Base-by-base conservation (phyloP, 2,113 vertebrate species). In the Propithecus coquereli region DNA sequence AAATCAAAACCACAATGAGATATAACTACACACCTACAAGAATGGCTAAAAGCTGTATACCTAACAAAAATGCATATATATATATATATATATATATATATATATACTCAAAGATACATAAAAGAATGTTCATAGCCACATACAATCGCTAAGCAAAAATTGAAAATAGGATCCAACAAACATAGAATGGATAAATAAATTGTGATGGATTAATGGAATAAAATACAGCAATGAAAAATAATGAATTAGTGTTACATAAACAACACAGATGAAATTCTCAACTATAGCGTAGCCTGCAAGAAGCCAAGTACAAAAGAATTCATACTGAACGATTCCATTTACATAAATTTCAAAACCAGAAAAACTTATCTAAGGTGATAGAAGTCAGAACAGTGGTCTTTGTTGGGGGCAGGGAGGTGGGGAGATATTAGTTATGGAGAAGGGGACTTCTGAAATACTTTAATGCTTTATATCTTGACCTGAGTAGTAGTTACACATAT, bases 1-100 rank as follows among this genome's bases (percentile, higher is more conserved):
- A 80, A 93, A 79, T 66, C 61, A 30, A 86, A 87, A 80, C 40
- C 52, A 83, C 61, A 74, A 57, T 37, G 6, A 77, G 27, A 45
- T 83, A 16, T 40, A 90, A 50, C 37, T 18, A 50, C 30, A 50
- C 11, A 16, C 23, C 8, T 73, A 63, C 7, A 80, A 95, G 37
- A 81, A 84, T 23, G 45, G 30, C 43, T 95, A 30, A 90, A 50
- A 71, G 34, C 61, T 63, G 13, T 17, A 14, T 79, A 47, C 18
- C n/a, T 87, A 27, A 63, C 3, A 86, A 70, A 93, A 91, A 86
- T 34, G 17, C 5, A 57, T 0, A n/a, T 17, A 4, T 73, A 1
- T 16, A 22, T 45, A 23, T 43, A 43, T 43, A 43, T 43, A 43
- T 43, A 43, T 43, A 43, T 43, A 43, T 5, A n/a, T 12, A 4